A percentile compares a stretch with the other conserved stretches of the same genome.
These are phyloP conservation scores for Cerceris rybyensis DNA, from an alignment of 2,888 invertebrate genomes.

Conservation along the genomic window DNA sequence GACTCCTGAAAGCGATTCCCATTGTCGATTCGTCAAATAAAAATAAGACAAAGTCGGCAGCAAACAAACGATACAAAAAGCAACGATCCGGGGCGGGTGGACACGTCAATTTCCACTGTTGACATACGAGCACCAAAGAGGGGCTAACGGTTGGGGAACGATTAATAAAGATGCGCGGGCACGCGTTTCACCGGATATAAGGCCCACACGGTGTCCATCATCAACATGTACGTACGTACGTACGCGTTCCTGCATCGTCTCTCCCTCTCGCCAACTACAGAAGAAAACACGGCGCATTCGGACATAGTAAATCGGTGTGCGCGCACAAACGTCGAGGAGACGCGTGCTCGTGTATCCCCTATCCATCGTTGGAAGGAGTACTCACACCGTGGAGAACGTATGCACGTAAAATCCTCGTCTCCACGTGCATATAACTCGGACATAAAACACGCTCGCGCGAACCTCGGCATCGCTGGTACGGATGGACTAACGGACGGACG, in stretches of 20 bases:
- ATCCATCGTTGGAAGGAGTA: constrained; percentile 9
- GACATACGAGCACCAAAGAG: constrained; percentile 60
- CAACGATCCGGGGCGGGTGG: constrained; percentile 5
- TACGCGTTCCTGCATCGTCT: constrained; percentile 45
- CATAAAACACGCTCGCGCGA: constrained; percentile 53
- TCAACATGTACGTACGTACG: constrained; percentile 39
- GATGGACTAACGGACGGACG: constrained; percentile 54
- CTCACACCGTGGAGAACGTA: not conserved
- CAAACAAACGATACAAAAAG: not conserved
- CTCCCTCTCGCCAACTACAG: constrained; percentile 45
- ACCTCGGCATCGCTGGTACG: constrained; percentile 43
- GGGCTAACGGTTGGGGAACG: constrained; percentile 75
- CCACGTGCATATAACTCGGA: constrained; percentile 49
- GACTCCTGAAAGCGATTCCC: no score
- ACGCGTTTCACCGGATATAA: constrained; percentile 81
- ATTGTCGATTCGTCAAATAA: no score
- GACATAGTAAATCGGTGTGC: constrained; percentile 27
- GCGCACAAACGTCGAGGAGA: constrained; percentile 20
- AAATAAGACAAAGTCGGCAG: not conserved
- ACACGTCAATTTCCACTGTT: constrained; percentile 53
- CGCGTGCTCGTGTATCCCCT: constrained; percentile 48
- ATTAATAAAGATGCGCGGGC: constrained; percentile 81
- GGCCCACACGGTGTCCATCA: constrained; percentile 69
- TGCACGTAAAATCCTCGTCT: constrained; percentile 17
- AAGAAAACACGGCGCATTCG: constrained; percentile 25